phyloP scores from a whole-genome alignment of 1,140 invertebrate genomes.

The Neocloeon triangulifer region DNA sequence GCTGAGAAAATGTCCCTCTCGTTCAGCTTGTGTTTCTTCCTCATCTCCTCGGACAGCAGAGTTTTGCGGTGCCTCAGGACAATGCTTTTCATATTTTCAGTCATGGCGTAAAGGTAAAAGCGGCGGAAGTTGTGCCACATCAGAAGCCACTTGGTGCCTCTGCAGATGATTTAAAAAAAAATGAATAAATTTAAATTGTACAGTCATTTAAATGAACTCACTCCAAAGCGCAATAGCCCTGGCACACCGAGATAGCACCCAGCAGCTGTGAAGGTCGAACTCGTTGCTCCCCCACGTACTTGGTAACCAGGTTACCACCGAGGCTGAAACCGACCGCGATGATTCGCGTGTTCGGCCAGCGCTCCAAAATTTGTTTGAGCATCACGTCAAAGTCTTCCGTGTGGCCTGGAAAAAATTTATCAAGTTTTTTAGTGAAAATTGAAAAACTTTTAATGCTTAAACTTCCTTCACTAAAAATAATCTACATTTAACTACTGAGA shows the following conservation, averaged over 20 bases:
- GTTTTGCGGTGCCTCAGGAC: slow-evolving; percentile 55
- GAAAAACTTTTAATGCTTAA: no score
- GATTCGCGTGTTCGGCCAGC: slow-evolving; percentile 50
- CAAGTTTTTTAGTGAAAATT: slow-evolving; percentile 3
- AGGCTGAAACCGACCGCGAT: slow-evolving; percentile 76
- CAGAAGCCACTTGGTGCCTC: slow-evolving; percentile 50
- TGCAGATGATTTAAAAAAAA: slow-evolving; percentile 16
- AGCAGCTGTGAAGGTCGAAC: slow-evolving; percentile 43
- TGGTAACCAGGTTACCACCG: slow-evolving; percentile 69
- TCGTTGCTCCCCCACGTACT: slow-evolving; percentile 60
- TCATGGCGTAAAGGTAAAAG: slow-evolving; percentile 80
- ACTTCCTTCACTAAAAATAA: no score
- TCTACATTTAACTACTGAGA: no score
- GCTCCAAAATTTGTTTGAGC: slow-evolving; percentile 43
- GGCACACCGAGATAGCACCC: slow-evolving; percentile 72
- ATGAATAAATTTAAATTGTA: slow-evolving; percentile 6
- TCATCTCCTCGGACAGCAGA: slow-evolving; percentile 50
- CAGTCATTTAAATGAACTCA: slow-evolving; percentile 23
- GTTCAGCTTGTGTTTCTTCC: slow-evolving; percentile 37
- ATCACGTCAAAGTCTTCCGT: slow-evolving; percentile 67
- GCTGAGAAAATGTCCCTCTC: slow-evolving; percentile 61
- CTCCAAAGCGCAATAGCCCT: slow-evolving; percentile 75
- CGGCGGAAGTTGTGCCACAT: slow-evolving; percentile 73
- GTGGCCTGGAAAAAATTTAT: slow-evolving; percentile 30
- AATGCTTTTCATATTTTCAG: slow-evolving; percentile 68